Conservation (phyloP, 1,140 invertebrate species). For the Steinernema khuongi region DNA sequence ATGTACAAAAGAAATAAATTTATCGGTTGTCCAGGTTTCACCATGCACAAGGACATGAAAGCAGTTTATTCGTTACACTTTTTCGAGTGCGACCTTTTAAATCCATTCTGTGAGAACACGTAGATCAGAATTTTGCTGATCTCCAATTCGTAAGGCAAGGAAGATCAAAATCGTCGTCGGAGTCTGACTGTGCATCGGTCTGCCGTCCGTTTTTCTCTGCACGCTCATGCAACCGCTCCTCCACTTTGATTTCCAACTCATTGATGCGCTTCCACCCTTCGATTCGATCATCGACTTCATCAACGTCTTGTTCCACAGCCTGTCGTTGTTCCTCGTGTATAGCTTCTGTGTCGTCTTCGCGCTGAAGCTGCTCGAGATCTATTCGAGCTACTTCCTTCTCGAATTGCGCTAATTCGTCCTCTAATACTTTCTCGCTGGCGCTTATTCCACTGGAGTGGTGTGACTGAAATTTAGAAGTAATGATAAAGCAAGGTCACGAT, state of each 20-base stretch:
- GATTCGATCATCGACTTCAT: background rate
- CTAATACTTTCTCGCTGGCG: background rate
- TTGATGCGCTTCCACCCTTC: background rate
- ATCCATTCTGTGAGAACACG: no score
- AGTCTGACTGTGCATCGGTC: background rate
- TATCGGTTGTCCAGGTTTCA: background rate
- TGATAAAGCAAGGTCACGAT: background rate
- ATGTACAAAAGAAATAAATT: conserved; percentile 15
- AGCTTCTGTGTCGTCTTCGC: background rate
- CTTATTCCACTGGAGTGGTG: background rate
- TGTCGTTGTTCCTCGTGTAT: background rate
- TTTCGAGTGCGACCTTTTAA: no score
- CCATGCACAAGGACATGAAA: no score
- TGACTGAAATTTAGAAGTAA: background rate
- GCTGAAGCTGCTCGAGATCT: background rate
- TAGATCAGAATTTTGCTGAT: background rate
- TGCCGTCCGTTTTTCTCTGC: background rate
- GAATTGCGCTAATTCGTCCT: background rate
- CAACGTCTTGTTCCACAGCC: background rate
- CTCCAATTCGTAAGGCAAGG: background rate
- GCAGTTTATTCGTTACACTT: no score
- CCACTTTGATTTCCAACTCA: background rate
- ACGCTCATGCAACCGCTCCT: background rate
- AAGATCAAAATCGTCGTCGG: background rate
- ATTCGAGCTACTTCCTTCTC: background rate